Conservation (phyloP, 2,888 invertebrate genomes). For the Salpingus planirostris region DNA sequence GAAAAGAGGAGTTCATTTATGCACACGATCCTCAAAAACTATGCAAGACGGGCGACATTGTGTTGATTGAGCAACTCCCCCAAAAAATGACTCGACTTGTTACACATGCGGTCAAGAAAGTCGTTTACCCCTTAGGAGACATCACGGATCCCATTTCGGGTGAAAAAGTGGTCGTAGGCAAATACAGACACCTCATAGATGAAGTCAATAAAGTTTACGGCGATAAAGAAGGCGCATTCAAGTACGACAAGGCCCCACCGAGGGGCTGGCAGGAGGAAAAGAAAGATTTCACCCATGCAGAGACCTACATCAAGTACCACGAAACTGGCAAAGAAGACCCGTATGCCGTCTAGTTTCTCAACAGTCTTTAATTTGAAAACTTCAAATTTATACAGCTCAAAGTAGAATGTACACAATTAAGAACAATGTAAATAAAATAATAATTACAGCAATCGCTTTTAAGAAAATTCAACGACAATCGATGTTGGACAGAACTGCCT, state of each 20-base stretch:
- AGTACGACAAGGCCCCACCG: constrained; percentile 67
- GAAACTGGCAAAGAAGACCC: constrained; percentile 67
- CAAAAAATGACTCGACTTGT: constrained; percentile 66
- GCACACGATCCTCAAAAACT: constrained; percentile 69
- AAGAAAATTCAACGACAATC: constrained; percentile 5
- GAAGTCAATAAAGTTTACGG: constrained; percentile 61
- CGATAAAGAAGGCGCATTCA: constrained; percentile 55
- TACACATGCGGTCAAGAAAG: constrained; percentile 69
- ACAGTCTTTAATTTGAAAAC: constrained; percentile 12
- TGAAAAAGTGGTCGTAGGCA: constrained; percentile 63
- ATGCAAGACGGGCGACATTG: constrained; percentile 77
- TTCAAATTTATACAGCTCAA: constrained; percentile 5
- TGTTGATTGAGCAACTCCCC: constrained; percentile 66
- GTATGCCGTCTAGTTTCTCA: constrained; percentile 51
- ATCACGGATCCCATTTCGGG: constrained; percentile 79
- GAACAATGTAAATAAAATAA: constrained; percentile 8
- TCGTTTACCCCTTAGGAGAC: constrained; percentile 76
- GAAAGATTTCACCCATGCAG: constrained; percentile 71
- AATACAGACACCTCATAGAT: constrained; percentile 68
- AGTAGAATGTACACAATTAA: constrained; percentile 6
- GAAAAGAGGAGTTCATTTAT: constrained; percentile 60
- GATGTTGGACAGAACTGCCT: constrained; percentile 5
- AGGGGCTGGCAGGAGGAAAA: constrained; percentile 76
- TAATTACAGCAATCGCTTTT: too few species aligned
- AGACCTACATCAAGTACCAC: constrained; percentile 70